Percentiles rank a stretch among this genome's conserved stretches.
phyloP scores from a whole-genome alignment of 2,888 invertebrate species.

The Myopa testacea region DNA sequence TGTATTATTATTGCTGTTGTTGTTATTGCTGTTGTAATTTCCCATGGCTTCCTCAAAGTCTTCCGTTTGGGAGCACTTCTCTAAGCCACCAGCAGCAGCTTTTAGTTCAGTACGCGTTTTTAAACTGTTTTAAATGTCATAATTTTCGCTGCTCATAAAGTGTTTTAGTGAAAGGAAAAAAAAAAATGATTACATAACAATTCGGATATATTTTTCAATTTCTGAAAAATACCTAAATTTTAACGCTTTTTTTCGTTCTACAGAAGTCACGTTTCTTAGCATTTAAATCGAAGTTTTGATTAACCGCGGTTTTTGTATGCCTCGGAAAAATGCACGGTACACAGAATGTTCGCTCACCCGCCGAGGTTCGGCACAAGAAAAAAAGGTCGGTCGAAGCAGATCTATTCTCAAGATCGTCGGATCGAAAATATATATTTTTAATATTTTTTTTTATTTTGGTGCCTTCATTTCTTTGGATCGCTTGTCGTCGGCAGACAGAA shows the following conservation, averaged over 20 bases:
- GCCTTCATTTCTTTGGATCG: not conserved
- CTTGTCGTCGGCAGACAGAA: conserved; percentile 54
- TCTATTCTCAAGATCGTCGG: not conserved
- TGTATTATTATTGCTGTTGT: conserved; percentile 7
- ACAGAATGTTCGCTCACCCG: conserved; percentile 62
- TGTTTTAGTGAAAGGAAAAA: not conserved
- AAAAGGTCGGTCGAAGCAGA: conserved; percentile 56
- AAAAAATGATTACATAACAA: not conserved
- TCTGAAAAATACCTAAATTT: not conserved
- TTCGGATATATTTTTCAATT: not conserved
- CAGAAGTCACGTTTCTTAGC: not conserved
- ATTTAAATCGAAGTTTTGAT: not conserved
- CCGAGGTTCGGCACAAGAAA: conserved; percentile 65
- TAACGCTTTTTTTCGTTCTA: not conserved
- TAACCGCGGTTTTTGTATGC: not conserved
- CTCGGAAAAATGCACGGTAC: conserved; percentile 55
- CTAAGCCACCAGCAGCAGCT: not conserved
- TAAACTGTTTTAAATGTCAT: conserved; percentile 29
- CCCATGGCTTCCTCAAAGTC: conserved; percentile 30
- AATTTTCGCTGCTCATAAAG: conserved; percentile 5
- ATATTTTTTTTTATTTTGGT: not conserved
- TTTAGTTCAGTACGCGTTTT: conserved; percentile 30
- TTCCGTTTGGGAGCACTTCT: not conserved
- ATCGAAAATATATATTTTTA: not conserved
- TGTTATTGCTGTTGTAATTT: conserved; percentile 7